Evolutionary conservation across 2,888 invertebrate genomes (phyloP).

Genomic region (Acrobasis consociella): DNA sequence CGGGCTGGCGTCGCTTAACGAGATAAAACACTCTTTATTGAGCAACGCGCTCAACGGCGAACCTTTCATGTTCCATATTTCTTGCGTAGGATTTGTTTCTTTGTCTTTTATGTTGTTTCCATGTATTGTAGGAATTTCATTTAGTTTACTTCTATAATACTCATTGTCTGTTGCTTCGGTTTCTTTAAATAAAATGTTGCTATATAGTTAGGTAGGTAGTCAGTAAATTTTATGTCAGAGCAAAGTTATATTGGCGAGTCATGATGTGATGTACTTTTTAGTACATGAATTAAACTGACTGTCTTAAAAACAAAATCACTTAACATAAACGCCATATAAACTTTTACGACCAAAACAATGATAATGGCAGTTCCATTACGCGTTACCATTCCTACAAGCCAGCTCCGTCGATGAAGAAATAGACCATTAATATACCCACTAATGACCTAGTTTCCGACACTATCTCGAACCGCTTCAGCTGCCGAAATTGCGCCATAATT

Average conservation of each 20-base stretch:
- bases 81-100: conserved; percentile 1
- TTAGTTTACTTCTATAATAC: neutral
- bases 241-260: neutral
- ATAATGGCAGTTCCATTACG: conserved; percentile 12
- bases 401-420: conserved; percentile 32
- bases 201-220: too few species aligned
- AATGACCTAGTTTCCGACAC: conserved; percentile 55
- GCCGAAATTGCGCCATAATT: conserved; percentile 61
- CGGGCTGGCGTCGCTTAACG: conserved; percentile 49
- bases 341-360: conserved; percentile 22
- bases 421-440: conserved; percentile 45
- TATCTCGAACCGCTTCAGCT: conserved; percentile 58
- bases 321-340: conserved; percentile 14
- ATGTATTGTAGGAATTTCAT: neutral
- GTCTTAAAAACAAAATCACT: conserved; percentile 11
- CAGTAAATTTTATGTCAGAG: too few species aligned
- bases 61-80: conserved; percentile 17
- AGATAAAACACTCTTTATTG: conserved; percentile 24
- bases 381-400: conserved; percentile 11
- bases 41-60: conserved; percentile 11
- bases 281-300: neutral
- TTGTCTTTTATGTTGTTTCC: conserved; percentile 1
- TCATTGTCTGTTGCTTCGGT: too few species aligned
- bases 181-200: too few species aligned
- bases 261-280: neutral